Percentiles rank a stretch among this genome's conserved stretches.
Evolutionary conservation across 2,113 vertebrate genomes (phyloP).

Genomic region (Acrocephalus arundinaceus): DNA sequence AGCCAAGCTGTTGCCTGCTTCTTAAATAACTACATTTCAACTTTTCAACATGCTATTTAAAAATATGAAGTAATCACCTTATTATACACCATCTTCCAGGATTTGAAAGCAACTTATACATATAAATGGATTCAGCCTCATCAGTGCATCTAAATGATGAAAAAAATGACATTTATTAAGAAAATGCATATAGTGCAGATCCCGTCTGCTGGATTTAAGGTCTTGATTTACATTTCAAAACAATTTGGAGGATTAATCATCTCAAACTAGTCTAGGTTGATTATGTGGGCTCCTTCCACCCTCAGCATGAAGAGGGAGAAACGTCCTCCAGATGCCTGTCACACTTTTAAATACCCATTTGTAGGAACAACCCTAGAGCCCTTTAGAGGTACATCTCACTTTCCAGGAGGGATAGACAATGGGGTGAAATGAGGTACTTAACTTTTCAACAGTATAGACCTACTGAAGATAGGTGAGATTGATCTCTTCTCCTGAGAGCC

Average conservation of each 20-base stretch:
- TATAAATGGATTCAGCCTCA: conserved; percentile 34
- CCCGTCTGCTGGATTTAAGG: not conserved
- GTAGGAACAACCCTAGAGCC: not conserved
- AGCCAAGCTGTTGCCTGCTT: not conserved
- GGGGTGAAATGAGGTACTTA: not conserved
- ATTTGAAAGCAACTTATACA: not conserved
- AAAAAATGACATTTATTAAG: conserved; percentile 18
- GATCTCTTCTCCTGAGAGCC: not conserved
- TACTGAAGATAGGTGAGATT: not conserved
- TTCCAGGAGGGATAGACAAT: not conserved
- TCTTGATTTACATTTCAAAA: conserved; percentile 56
- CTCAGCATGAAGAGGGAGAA: not conserved
- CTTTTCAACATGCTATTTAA: not conserved
- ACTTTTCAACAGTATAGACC: not conserved
- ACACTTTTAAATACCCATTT: not conserved
- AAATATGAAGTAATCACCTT: conserved; percentile 14
- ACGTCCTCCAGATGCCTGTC: not conserved
- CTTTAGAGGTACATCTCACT: not conserved
- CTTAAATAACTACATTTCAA: not conserved
- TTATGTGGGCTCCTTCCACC: not conserved
- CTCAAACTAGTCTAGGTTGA: not conserved
- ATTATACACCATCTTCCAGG: not conserved
- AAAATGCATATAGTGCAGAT: not conserved
- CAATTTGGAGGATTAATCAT: conserved; percentile 18
- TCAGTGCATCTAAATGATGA: conserved; percentile 3